Base-by-base conservation (phyloP, 1,140 invertebrate genomes). In the Sweltsa coloradensis region DNA sequence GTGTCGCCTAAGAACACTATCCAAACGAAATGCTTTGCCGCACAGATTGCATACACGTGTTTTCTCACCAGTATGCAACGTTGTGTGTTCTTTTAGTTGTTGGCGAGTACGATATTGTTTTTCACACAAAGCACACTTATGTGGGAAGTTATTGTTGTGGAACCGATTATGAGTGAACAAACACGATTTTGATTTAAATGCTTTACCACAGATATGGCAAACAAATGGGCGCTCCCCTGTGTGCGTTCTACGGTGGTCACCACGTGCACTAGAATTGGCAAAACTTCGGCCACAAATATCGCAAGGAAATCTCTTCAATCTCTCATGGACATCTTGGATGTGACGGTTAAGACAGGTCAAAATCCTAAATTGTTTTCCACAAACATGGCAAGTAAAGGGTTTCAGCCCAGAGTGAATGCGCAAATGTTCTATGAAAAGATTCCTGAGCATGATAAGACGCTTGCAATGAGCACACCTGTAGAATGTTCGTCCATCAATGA, bases 21-120 rank as follows among this genome's bases (percentile, higher is more conserved):
- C 43, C 14, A 31, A 41, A 26, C 41, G 48, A 34, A 50, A 42
- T 3, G 36, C 36, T 45, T 50, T 50, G 3, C 64, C 65, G 27
- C 83, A 85, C 6, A 71, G 57, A 5, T 67, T 64, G 57, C 82
- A 85, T 3, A 61, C 61, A 60, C 75, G 77, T 3, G 81, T 78
- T 47, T 78, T 71, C 47, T 83, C 78, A 5, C 75, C 75, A 0
- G 76, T 78, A 58, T 85, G 82, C 41, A 70, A 70, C 1, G 75
- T 69, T 14, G 23, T 34, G 7, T 45, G 43, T 45, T 31, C 34
- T 21, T 45, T 45, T 1, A 45, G 43, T 11, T 45, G 34, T 34
- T 45, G 43, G 16, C 23, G 43, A 34, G 29, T 45, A n/a, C 43
- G n/a, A 21, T 34, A 45, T 19, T 22, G 27, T 34, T 45, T 45